A percentile compares a stretch with the other conserved stretches of the same genome.
Conservation (phyloP, 2,888 invertebrate species). For the Spodoptera picta region DNA sequence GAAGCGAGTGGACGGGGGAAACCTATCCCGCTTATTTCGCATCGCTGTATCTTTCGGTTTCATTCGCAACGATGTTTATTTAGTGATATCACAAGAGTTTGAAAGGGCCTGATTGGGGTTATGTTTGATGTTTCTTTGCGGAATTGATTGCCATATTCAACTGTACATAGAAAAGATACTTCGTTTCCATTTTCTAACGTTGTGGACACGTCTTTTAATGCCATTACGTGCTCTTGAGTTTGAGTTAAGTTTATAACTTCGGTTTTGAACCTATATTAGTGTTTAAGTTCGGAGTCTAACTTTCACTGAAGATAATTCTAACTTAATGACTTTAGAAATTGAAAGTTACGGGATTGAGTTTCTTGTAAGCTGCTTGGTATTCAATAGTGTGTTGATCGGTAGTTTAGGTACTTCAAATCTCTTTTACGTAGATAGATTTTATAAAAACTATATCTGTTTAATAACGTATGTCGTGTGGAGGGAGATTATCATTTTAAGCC, state of each 20-base stretch:
- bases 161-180: constrained; percentile 3
- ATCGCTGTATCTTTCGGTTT: constrained; percentile 27
- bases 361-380: neutral
- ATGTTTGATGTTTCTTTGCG: neutral
- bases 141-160: constrained; percentile 35
- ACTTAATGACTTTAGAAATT: constrained; percentile 9
- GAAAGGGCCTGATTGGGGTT: constrained; percentile 30
- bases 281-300: constrained; percentile 10
- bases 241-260: constrained; percentile 12
- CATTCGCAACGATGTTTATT: constrained; percentile 30
- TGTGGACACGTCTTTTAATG: neutral
- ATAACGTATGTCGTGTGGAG: too few relatives aligned
- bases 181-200: neutral
- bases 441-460: too few relatives aligned
- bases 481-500: too few relatives aligned
- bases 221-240: constrained; percentile 7
- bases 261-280: constrained; percentile 14
- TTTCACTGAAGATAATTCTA: constrained; percentile 12
- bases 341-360: neutral
- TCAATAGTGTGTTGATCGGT: neutral
- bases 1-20: constrained; percentile 41
- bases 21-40: constrained; percentile 37
- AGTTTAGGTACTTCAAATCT: too few relatives aligned
- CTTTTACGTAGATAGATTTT: too few relatives aligned
- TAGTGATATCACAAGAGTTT: constrained; percentile 19